Conservation (phyloP, 2,888 invertebrate species). For the Dorcus parallelipipedus region DNA sequence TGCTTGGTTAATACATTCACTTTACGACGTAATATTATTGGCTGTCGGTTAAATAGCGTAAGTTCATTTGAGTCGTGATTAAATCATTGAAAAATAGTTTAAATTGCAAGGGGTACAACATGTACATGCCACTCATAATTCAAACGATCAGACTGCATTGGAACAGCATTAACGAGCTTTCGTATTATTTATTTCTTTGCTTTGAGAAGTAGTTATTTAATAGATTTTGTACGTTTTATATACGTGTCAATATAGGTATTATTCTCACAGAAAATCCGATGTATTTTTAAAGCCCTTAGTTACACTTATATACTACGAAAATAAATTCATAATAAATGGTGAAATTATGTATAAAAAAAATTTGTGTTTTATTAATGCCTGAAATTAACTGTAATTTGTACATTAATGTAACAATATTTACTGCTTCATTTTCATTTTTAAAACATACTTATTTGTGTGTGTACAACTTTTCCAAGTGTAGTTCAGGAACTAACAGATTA, state of each 20-base stretch:
- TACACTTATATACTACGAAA: conserved; percentile 11
- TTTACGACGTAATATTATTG: neutral
- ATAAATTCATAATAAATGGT: too few relatives aligned
- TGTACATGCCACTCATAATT: neutral
- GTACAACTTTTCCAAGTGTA: too few relatives aligned
- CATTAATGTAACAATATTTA: too few relatives aligned
- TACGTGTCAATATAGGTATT: conserved; percentile 15
- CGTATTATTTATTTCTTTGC: conserved; percentile 17
- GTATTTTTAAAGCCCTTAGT: conserved; percentile 16
- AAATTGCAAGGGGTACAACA: neutral
- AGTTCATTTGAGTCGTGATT: neutral
- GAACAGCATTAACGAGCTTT: conserved; percentile 11
- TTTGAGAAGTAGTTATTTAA: conserved; percentile 20
- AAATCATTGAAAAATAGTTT: neutral
- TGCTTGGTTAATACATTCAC: neutral
- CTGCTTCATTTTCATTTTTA: too few relatives aligned
- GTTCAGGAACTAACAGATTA: too few relatives aligned
- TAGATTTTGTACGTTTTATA: conserved; percentile 27
- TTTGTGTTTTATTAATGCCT: too few relatives aligned
- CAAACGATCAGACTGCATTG: conserved; percentile 10
- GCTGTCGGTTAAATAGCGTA: neutral
- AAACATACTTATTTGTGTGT: too few relatives aligned
- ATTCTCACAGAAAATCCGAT: conserved; percentile 11
- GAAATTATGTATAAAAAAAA: too few relatives aligned
- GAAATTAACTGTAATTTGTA: too few relatives aligned